A percentile compares a stretch with the other conserved stretches of the same genome.
Conservation (phyloP, 2,888 invertebrate genomes). For the Xylota segnis region DNA sequence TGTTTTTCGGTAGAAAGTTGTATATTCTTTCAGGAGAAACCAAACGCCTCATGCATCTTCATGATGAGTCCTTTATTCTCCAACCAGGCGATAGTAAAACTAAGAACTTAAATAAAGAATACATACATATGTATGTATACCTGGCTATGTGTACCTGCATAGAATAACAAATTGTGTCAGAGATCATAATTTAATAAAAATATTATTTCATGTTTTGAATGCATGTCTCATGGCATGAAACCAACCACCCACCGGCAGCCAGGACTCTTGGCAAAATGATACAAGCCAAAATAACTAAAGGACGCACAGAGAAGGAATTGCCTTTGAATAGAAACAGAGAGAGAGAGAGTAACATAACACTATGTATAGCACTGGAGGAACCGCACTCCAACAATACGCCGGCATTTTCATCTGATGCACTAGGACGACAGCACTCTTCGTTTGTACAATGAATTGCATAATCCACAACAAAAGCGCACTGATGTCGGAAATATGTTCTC, state of each 20-base stretch:
- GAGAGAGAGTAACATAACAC: slow-evolving; percentile 1
- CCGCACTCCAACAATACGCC: slow-evolving; percentile 36
- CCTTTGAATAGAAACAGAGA: neutral
- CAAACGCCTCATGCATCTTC: too few species aligned
- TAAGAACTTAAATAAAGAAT: too few species aligned
- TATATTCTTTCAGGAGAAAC: too few species aligned
- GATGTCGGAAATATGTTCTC: slow-evolving; percentile 36
- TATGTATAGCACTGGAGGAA: neutral
- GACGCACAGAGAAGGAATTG: neutral
- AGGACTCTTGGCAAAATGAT: neutral
- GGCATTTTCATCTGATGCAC: slow-evolving; percentile 6
- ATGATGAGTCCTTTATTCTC: too few species aligned
- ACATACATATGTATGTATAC: too few species aligned
- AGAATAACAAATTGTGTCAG: too few species aligned
- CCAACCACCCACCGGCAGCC: neutral
- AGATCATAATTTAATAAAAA: slow-evolving; percentile 28
- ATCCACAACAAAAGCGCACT: slow-evolving; percentile 21
- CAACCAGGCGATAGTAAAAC: too few species aligned
- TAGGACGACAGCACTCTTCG: slow-evolving; percentile 19
- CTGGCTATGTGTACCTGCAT: too few species aligned
- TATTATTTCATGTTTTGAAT: slow-evolving; percentile 57
- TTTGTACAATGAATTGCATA: slow-evolving; percentile 13
- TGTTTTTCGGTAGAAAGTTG: too few species aligned
- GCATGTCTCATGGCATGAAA: slow-evolving; percentile 43
- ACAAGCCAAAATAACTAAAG: neutral